phyloP scores from a whole-genome alignment of 2,888 invertebrate species.

The Troides helena region DNA sequence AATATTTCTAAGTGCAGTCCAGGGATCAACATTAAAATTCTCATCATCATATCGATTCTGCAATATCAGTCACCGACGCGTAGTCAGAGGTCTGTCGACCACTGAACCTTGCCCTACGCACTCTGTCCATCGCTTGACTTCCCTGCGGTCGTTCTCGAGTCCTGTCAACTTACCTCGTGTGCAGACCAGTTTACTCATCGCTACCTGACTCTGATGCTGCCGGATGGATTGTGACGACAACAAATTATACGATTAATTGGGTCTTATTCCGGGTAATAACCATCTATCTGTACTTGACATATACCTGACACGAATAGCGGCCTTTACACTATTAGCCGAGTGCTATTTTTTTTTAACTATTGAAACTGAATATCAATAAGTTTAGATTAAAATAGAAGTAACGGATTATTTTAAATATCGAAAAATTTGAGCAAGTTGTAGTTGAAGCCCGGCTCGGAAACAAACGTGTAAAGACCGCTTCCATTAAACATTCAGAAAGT shows the following conservation, averaged over 20 bases:
- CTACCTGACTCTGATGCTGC: slow-evolving; percentile 48
- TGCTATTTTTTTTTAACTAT: not conserved
- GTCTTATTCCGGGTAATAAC: slow-evolving; percentile 70
- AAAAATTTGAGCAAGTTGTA: not conserved
- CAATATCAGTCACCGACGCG: slow-evolving; percentile 76
- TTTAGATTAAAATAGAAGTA: not conserved
- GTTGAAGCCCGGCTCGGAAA: not conserved
- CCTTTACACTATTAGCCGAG: slow-evolving; percentile 30
- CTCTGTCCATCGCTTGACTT: slow-evolving; percentile 58
- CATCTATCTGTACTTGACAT: slow-evolving; percentile 65
- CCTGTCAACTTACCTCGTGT: slow-evolving; percentile 41
- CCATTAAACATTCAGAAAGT: slow-evolving; percentile 64
- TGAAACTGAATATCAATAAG: not conserved
- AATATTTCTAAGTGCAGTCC: slow-evolving; percentile 78
- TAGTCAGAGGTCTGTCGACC: slow-evolving; percentile 50
- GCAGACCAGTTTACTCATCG: slow-evolving; percentile 42
- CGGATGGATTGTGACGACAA: slow-evolving; percentile 61
- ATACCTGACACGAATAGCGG: slow-evolving; percentile 58
- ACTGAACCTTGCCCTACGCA: slow-evolving; percentile 53
- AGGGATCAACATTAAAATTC: slow-evolving; percentile 71
- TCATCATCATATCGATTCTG: slow-evolving; percentile 66
- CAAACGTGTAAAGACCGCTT: slow-evolving; percentile 35
- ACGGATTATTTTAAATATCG: not conserved
- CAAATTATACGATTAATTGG: slow-evolving; percentile 70
- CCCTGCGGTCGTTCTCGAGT: slow-evolving; percentile 52